Conservation (phyloP, 1,140 invertebrate species). For the Diorhabda carinulata region DNA sequence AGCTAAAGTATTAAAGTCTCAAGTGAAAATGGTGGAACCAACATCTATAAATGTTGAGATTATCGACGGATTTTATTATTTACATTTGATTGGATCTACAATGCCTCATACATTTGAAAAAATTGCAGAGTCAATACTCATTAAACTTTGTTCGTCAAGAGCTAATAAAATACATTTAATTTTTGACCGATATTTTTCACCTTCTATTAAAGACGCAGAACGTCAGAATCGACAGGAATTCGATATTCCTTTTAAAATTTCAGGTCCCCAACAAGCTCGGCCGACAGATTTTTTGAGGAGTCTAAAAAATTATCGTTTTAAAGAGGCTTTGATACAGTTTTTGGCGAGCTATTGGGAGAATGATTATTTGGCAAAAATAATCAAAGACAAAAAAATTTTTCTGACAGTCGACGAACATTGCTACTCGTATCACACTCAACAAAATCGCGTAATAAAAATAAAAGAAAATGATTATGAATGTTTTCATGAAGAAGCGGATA, state of each 20-base stretch:
- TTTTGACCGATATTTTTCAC: no score
- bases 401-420: constrained; percentile 26
- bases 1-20: constrained; percentile 23
- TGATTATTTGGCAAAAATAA: constrained; percentile 30
- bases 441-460: constrained; percentile 22
- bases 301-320: constrained; percentile 6
- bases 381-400: constrained; percentile 34
- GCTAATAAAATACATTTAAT: no score
- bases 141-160: no score
- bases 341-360: constrained; percentile 4
- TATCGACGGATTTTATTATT: constrained; percentile 11
- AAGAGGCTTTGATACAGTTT: constrained; percentile 5
- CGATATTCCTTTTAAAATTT: not conserved
- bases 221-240: no score
- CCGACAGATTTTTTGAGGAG: not conserved
- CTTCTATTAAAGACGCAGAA: no score
- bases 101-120: constrained; percentile 20
- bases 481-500: constrained; percentile 37
- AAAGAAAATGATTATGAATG: constrained; percentile 32
- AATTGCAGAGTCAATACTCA: constrained; percentile 18
- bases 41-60: constrained; percentile 12
- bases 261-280: not conserved
- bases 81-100: constrained; percentile 15
- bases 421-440: not conserved
- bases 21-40: constrained; percentile 8